Percentiles rank a stretch among this genome's conserved stretches.
Conservation (phyloP, 2,113 vertebrate genomes). For the Cottus gobio region DNA sequence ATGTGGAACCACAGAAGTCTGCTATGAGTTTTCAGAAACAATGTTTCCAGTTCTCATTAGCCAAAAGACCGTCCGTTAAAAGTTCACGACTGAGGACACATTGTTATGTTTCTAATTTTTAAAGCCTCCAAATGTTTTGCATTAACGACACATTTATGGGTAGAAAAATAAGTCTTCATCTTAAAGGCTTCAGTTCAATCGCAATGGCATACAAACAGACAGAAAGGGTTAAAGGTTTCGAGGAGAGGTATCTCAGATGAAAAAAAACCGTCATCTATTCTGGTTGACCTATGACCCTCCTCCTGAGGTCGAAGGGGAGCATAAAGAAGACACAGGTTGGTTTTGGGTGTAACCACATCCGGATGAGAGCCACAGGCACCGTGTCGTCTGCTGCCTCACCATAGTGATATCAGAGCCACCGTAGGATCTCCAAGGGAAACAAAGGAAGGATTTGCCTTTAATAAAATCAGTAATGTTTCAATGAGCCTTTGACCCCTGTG, state of each 20-base stretch:
- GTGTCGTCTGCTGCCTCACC: constrained; percentile 48
- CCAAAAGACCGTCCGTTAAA: constrained; percentile 29
- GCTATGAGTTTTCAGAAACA: constrained; percentile 44
- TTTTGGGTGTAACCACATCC: constrained; percentile 53
- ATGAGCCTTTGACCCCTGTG: constrained; percentile 25
- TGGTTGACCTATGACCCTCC: constrained; percentile 28
- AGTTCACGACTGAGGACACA: constrained; percentile 24
- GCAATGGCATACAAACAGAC: background rate
- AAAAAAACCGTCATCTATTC: constrained; percentile 10
- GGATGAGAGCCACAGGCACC: constrained; percentile 44
- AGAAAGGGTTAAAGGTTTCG: constrained; percentile 10
- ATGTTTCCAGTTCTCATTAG: constrained; percentile 65
- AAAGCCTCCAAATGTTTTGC: constrained; percentile 46
- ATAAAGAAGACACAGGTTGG: constrained; percentile 22
- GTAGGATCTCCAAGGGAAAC: constrained; percentile 62
- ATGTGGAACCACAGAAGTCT: constrained; percentile 62
- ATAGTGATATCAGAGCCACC: constrained; percentile 45
- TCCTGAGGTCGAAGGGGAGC: constrained; percentile 26
- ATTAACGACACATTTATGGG: constrained; percentile 31
- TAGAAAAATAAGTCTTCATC: background rate
- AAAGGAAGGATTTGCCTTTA: constrained; percentile 65
- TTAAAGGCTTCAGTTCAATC: background rate
- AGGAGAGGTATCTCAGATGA: background rate
- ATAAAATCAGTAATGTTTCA: constrained; percentile 62
- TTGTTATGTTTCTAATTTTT: constrained; percentile 34